Evolutionary conservation across 2,888 invertebrate genomes (phyloP).

Genomic region (Anthoptus insignis): DNA sequence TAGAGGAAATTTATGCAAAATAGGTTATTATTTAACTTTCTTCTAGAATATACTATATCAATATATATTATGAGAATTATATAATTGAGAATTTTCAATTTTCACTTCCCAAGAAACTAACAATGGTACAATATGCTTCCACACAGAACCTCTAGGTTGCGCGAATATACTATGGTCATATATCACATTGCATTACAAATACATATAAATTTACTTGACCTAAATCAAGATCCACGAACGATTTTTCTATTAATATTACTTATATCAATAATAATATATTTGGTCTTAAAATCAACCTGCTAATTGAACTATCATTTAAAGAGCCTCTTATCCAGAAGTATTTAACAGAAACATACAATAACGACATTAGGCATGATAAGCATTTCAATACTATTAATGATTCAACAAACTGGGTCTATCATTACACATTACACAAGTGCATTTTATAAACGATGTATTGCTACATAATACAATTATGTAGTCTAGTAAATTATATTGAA

Average conservation of each 20-base stretch:
- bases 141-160: too few species aligned
- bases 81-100: too few species aligned
- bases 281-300: not conserved
- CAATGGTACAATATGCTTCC: too few species aligned
- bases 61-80: too few species aligned
- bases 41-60: too few species aligned
- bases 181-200: too few species aligned
- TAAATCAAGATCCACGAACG: too few species aligned
- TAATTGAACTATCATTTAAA: not conserved
- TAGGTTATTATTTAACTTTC: too few species aligned
- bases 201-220: too few species aligned
- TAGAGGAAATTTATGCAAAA: not conserved
- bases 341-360: constrained; percentile 5
- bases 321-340: constrained; percentile 9
- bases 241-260: too few species aligned
- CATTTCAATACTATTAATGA: constrained; percentile 11
- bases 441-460: not conserved
- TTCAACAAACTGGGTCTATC: constrained; percentile 2
- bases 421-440: not conserved
- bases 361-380: constrained; percentile 2
- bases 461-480: not conserved
- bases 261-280: not conserved
- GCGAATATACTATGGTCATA: too few species aligned
- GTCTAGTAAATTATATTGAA: not conserved
- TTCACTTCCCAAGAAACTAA: too few species aligned